Base-by-base conservation (phyloP, 2,888 invertebrate genomes). In the Criorhina ranunculi region DNA sequence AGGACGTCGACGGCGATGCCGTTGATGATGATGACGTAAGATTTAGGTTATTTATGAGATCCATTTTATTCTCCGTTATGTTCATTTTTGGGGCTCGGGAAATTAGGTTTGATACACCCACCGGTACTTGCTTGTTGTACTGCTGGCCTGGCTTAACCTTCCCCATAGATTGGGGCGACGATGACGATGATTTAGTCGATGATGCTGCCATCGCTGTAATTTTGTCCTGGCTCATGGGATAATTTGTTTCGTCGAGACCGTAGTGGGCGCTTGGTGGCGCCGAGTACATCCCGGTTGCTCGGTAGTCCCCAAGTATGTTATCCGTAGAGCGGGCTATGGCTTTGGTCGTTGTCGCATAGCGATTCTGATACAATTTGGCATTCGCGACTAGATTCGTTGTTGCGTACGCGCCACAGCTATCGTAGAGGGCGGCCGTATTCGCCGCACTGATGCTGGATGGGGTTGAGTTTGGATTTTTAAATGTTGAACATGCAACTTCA, bases 401-500 rank as follows among this genome's bases (percentile, higher is more conserved):
- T 88, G 92, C 92, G 88, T 92, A 92, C 62, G 92, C 92, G 60
- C 91, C 92, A 64, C 90, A 92, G 89, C 91, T 91, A 88, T 92
- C 92, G 86, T 92, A 92, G 80, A 92, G 88, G 77, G 91, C 89
- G 76, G 77, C 87, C 51, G 81, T 35, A 59, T 57, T 46, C 19
- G 64, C 55, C 53, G 64, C 75, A 78, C 60, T 44, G 78, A 75
- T 81, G 83, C 86, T 51, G 31, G 86, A 85, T 62, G 87, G 44
- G 73, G 67, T 81, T 60, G 82, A 76, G 72, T 88, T 89, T 55
- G 91, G 89, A 86, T 90, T 91, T 90, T 92, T 92, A 88, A 92
- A 92, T 89, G 92, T 91, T 86, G 92, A 92, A 89, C 92, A 92
- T 87, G 91, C 91, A 87, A 92, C 92, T 89, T 92, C 92, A 87